A percentile compares a stretch with the other conserved stretches of the same genome.
Evolutionary conservation across 2,113 vertebrate genomes (phyloP).

Genomic region (Menura novaehollandiae): DNA sequence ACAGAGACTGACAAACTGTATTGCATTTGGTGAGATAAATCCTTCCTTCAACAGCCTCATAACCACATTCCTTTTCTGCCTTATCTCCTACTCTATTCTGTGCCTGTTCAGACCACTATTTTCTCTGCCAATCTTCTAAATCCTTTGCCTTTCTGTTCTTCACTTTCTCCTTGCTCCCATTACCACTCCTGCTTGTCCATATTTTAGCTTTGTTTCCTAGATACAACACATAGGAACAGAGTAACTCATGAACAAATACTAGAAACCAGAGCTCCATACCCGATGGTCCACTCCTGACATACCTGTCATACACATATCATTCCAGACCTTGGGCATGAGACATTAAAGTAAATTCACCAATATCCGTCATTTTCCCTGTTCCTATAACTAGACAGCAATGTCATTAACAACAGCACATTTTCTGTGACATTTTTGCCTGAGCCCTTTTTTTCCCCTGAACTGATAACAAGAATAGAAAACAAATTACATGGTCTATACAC

Average conservation of each 20-base stretch:
- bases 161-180: not conserved
- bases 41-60: not conserved
- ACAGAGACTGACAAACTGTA: not conserved
- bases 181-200: not conserved
- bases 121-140: not conserved
- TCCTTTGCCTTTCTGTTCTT: not conserved
- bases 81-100: not conserved
- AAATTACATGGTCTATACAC: conserved; percentile 35
- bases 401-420: conserved; percentile 19
- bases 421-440: conserved; percentile 11
- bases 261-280: not conserved
- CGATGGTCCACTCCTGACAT: not conserved
- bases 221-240: not conserved
- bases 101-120: not conserved
- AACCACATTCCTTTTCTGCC: not conserved
- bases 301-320: not conserved
- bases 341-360: not conserved
- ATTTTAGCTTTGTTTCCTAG: not conserved
- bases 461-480: conserved; percentile 37
- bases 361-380: not conserved
- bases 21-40: conserved; percentile 14
- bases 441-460: not conserved
- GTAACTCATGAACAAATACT: not conserved
- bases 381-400: not conserved
- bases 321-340: not conserved